Base-by-base conservation (phyloP, 1,140 invertebrate species). In the Leptopilina boulardi region DNA sequence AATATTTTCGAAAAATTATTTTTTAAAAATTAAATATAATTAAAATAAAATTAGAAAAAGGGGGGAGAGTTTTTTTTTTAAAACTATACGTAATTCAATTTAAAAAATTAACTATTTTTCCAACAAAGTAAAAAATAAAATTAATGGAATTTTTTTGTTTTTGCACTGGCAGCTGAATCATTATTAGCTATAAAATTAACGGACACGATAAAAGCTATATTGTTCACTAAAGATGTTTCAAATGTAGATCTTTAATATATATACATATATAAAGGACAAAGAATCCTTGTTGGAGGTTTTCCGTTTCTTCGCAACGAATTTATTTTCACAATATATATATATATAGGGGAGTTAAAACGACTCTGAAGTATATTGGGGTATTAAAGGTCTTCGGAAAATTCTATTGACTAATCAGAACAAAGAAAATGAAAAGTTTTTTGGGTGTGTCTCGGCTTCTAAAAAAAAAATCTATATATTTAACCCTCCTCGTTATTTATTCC, bases 341-440 rank as follows among this genome's bases (percentile, higher is more conserved):
- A n/a, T n/a, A n/a, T n/a, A n/a, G 3, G 59, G 21, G 59, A 26
- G 9, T 9, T 6, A 5, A 13, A 66, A 26, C 11, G 26, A 66
- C 59, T 13, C 8, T 30, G 23, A 11, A 23, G 26, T 23, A 38
- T 38, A 30, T 26, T 59, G 5, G 23, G 21, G 34, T 9, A 38
- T 38, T 34, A n/a, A 26, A 26, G 59, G 59, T 30, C 51, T 78
- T 71, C 70, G 73, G 73, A 78, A 78, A 74, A 78, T 74, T 78
- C 70, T 47, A 74, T 51, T 56, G 42, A 66, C 59, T 66, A 30
- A 66, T 66, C 59, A n/a, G 41, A 70, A 74, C 41, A 71, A 74
- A 74, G 47, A 71, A 30, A 30, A 70, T 11, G 47, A 19, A 59
- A 30, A n/a, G 3, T 30, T 51, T 19, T 38, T 23, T 21, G 56